A percentile compares a stretch with the other conserved stretches of the same genome.
Conservation (phyloP, 1,140 invertebrate genomes). For the Artemia franciscana region DNA sequence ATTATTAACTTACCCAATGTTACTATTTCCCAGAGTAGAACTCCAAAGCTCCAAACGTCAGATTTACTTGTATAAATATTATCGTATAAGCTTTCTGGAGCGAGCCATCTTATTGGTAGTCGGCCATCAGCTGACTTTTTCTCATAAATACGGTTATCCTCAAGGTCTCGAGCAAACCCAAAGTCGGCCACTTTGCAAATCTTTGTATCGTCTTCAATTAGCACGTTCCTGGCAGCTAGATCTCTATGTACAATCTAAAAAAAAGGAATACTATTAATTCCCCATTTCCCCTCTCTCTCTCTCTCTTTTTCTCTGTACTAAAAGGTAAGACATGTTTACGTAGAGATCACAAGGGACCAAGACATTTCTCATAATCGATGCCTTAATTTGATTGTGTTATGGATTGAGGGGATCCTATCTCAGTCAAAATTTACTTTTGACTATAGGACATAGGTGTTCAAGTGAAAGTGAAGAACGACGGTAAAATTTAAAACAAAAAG, state of each 20-base stretch:
- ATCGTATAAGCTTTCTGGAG: slow-evolving; percentile 71
- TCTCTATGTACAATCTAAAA: slow-evolving; percentile 69
- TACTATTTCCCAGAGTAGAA: slow-evolving; percentile 65
- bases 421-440: background rate
- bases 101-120: slow-evolving; percentile 62
- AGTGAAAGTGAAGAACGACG: too few species aligned
- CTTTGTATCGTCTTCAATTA: slow-evolving; percentile 54
- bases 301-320: too few species aligned
- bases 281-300: too few species aligned
- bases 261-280: slow-evolving; percentile 1
- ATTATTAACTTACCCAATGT: slow-evolving; percentile 23
- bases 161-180: slow-evolving; percentile 66
- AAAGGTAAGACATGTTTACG: too few species aligned
- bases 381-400: background rate
- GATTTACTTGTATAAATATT: slow-evolving; percentile 75
- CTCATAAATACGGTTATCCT: slow-evolving; percentile 62
- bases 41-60: slow-evolving; percentile 80
- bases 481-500: too few species aligned
- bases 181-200: slow-evolving; percentile 84
- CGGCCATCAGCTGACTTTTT: slow-evolving; percentile 66
- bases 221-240: slow-evolving; percentile 66
- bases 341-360: too few species aligned
- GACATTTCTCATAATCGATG: too few species aligned
- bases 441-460: background rate
- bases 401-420: background rate